Evolutionary conservation across 2,888 invertebrate genomes (phyloP).

Genomic region (Lycocerus yunnanus): DNA sequence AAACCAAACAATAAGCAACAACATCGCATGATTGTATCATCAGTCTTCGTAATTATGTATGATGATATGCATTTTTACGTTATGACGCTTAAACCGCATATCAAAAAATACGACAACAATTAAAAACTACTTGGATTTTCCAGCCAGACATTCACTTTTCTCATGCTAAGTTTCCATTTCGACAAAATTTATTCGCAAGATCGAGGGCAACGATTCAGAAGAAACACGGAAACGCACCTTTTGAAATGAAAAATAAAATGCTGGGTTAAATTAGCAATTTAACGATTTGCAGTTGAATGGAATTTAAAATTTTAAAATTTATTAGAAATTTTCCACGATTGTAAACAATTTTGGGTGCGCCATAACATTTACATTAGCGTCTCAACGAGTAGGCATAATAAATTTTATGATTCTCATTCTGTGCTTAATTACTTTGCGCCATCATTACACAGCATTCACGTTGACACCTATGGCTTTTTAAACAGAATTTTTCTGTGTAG

Average conservation of each 20-base stretch:
- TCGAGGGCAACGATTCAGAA: background rate
- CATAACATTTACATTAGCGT: constrained; percentile 12
- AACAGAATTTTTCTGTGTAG: background rate
- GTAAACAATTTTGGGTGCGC: constrained; percentile 19
- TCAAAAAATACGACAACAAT: background rate
- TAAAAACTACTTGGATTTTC: background rate
- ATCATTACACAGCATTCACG: constrained; percentile 21
- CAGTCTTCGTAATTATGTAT: background rate
- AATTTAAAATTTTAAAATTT: background rate
- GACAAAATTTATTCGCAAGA: background rate
- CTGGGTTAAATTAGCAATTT: background rate
- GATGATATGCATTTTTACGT: background rate
- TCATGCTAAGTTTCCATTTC: background rate
- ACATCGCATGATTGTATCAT: background rate
- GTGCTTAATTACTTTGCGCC: constrained; percentile 25
- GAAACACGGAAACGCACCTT: background rate
- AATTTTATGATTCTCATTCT: constrained; percentile 21
- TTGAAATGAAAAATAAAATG: background rate
- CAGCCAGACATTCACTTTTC: background rate
- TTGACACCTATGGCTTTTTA: constrained; percentile 9
- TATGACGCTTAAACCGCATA: background rate
- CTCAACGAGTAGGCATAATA: constrained; percentile 14
- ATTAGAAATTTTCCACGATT: background rate
- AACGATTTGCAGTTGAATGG: background rate
- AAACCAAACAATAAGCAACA: background rate